Evolutionary conservation across 1,140 invertebrate species (phyloP).

Genomic region (Penaeus chinensis): DNA sequence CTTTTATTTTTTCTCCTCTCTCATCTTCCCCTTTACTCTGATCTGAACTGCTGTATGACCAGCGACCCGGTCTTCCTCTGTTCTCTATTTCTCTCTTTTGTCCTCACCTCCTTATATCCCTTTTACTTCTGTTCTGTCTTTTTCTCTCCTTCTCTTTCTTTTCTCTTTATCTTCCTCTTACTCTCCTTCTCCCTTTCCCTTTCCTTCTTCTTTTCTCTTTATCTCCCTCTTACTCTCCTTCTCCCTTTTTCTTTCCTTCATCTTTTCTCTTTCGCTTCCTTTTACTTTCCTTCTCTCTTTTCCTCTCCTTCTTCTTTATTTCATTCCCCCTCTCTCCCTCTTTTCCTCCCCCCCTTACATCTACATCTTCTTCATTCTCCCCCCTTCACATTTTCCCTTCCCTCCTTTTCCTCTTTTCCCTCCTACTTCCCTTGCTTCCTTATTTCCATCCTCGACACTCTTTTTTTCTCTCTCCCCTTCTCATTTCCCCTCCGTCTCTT

Average conservation of each 20-base stretch:
- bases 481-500: no score
- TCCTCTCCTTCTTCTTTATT: neutral
- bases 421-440: no score
- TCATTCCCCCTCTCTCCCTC: neutral
- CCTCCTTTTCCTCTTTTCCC: no score
- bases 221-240: conserved; percentile 17
- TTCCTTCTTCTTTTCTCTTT: neutral
- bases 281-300: conserved; percentile 20
- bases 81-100: no score
- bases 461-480: no score
- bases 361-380: no score
- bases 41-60: no score
- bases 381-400: no score
- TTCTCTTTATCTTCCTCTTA: neutral
- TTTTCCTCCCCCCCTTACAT: neutral
- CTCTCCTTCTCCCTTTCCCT: neutral
- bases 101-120: neutral
- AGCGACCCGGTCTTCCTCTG: no score
- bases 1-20: no score
- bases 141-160: neutral
- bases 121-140: neutral
- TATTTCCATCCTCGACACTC: no score
- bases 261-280: neutral
- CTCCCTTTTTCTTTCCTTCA: conserved; percentile 1
- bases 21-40: no score